A percentile compares a stretch with the other conserved stretches of the same genome.
Evolutionary conservation across 1,140 invertebrate species (phyloP).

Genomic region (Listronotus oregonensis): DNA sequence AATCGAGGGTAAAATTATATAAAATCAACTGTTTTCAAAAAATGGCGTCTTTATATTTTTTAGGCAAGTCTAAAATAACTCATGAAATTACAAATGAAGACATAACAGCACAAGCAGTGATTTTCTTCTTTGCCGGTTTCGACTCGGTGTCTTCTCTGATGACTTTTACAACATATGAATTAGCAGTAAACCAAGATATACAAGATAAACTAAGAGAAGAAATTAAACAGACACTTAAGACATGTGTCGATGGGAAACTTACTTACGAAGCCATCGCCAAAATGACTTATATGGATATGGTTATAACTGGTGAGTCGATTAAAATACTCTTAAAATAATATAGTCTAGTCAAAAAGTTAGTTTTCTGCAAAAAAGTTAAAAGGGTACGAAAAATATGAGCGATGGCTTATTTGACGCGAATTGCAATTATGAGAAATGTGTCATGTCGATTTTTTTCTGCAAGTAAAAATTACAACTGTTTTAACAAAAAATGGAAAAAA

Average conservation of each 20-base stretch:
- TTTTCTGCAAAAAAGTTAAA: no score
- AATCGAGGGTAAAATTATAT: no score
- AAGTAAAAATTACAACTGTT: no score
- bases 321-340: no score
- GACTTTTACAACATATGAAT: constrained; percentile 54
- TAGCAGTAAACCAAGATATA: constrained; percentile 62
- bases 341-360: no score
- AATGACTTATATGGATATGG: constrained; percentile 62
- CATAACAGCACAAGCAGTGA: constrained; percentile 54
- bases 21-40: no score
- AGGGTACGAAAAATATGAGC: no score
- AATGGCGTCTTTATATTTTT: no score
- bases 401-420: no score
- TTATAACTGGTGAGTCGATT: constrained; percentile 55
- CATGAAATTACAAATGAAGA: constrained; percentile 41
- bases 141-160: constrained; percentile 56
- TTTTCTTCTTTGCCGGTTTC: constrained; percentile 58
- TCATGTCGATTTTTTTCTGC: no score
- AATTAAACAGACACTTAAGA: constrained; percentile 44
- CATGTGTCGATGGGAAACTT: constrained; percentile 43
- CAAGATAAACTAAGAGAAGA: constrained; percentile 58
- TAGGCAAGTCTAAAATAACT: constrained; percentile 13
- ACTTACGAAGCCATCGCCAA: constrained; percentile 56
- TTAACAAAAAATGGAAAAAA: no score
- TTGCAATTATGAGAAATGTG: no score